Evolutionary conservation across 2,888 invertebrate genomes (phyloP).

Genomic region (Oegoconia quadripuncta): DNA sequence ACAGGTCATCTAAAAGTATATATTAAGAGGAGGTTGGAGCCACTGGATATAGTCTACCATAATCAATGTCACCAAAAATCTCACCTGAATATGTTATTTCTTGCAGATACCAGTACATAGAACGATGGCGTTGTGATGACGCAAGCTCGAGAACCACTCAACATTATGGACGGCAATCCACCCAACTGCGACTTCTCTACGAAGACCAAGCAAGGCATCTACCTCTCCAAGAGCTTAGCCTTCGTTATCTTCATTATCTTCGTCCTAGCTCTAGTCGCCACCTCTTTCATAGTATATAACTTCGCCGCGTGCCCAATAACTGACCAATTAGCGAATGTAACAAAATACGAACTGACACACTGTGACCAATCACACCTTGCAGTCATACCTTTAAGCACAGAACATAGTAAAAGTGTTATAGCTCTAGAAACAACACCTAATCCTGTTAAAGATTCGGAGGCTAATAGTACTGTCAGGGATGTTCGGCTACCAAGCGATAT

Average conservation of each 20-base stretch:
- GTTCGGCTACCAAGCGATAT: slow-evolving; percentile 85
- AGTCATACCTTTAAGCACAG: slow-evolving; percentile 63
- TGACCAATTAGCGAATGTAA: slow-evolving; percentile 62
- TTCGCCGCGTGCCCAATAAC: slow-evolving; percentile 83
- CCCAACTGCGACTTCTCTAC: slow-evolving; percentile 82
- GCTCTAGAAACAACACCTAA: slow-evolving; percentile 51
- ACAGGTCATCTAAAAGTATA: too few relatives aligned
- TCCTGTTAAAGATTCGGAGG: slow-evolving; percentile 26
- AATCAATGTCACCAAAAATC: background rate
- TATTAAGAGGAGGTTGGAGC: too few relatives aligned
- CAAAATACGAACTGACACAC: slow-evolving; percentile 64
- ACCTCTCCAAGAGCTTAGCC: slow-evolving; percentile 82
- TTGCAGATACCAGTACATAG: slow-evolving; percentile 34
- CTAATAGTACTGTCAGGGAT: slow-evolving; percentile 50
- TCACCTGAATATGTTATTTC: too few relatives aligned
- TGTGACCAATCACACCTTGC: slow-evolving; percentile 63
- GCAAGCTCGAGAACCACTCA: slow-evolving; percentile 66
- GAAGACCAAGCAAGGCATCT: slow-evolving; percentile 79
- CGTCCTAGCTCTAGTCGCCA: slow-evolving; percentile 82
- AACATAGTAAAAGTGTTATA: slow-evolving; percentile 54
- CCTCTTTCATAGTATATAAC: slow-evolving; percentile 87
- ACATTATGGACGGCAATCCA: slow-evolving; percentile 81
- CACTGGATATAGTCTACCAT: too few relatives aligned
- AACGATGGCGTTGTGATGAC: slow-evolving; percentile 62
- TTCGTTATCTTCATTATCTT: slow-evolving; percentile 82